phyloP scores from a whole-genome alignment of 2,888 invertebrate species.

The Ophraella communa region DNA sequence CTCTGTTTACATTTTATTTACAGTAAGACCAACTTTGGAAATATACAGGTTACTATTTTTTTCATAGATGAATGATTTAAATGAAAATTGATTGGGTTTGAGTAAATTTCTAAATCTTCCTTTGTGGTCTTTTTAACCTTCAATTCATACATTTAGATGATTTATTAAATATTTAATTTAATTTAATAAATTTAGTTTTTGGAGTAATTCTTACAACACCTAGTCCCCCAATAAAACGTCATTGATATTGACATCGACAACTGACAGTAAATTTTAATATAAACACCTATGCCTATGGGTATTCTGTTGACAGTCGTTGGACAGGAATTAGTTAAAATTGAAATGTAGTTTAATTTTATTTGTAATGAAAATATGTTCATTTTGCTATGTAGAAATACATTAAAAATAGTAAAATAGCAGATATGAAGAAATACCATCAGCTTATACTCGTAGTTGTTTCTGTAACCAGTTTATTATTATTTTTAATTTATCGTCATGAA shows the following conservation, averaged over 20 bases:
- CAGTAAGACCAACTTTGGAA: not conserved
- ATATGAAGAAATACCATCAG: constrained; percentile 86
- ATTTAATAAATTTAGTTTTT: too few relatives aligned
- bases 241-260: too few relatives aligned
- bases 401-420: constrained; percentile 35
- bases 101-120: too few relatives aligned
- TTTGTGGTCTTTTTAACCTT: too few relatives aligned
- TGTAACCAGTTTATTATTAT: constrained; percentile 72
- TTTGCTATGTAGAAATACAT: not conserved
- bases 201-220: too few relatives aligned
- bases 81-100: too few relatives aligned
- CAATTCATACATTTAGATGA: too few relatives aligned
- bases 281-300: not conserved
- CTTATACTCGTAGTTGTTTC: constrained; percentile 75
- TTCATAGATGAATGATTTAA: too few relatives aligned
- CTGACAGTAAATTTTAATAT: not conserved
- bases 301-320: not conserved
- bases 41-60: not conserved
- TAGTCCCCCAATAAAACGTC: too few relatives aligned
- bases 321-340: not conserved
- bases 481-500: constrained; percentile 85
- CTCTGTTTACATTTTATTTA: too few relatives aligned
- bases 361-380: not conserved
- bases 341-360: not conserved
- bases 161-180: too few relatives aligned